phyloP scores from a whole-genome alignment of 30 jellyfish, hydroid and myxozoan genomes.

The Hydra vulgaris region DNA sequence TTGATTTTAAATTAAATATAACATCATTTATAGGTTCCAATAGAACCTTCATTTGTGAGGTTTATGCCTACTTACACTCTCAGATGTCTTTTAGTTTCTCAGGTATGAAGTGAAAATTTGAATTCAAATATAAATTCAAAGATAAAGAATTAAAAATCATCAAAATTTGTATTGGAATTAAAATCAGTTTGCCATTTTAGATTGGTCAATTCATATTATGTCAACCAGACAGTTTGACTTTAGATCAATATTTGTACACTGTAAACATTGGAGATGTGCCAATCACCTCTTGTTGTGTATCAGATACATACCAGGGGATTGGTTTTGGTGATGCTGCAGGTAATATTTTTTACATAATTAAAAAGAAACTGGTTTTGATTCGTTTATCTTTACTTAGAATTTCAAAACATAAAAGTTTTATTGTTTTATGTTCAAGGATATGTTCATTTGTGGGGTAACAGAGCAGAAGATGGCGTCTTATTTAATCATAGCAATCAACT shows the following conservation, averaged over 20 bases:
- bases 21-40: constrained; percentile 63
- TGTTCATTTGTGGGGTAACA: constrained; percentile 84
- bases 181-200: constrained; percentile 18
- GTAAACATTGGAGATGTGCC: constrained; percentile 57
- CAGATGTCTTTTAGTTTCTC: constrained; percentile 80
- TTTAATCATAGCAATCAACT: constrained; percentile 64
- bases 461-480: constrained; percentile 52
- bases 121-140: neutral
- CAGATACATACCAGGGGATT: constrained; percentile 69
- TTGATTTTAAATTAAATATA: no score
- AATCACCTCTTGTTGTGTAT: constrained; percentile 63
- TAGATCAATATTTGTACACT: constrained; percentile 61
- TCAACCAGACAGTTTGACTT: constrained; percentile 88
- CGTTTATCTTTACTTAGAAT: neutral
- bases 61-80: constrained; percentile 93
- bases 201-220: constrained; percentile 84
- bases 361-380: neutral
- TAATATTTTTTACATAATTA: neutral
- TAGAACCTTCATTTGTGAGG: constrained; percentile 78
- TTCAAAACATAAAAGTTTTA: no score
- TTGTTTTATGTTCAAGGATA: no score
- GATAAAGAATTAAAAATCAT: neutral
- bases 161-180: neutral
- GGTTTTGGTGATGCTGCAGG: constrained; percentile 94
- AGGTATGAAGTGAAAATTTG: constrained; percentile 30